Conservation (phyloP, 2,888 invertebrate species). For the Caenorhabditis sp. region DNA sequence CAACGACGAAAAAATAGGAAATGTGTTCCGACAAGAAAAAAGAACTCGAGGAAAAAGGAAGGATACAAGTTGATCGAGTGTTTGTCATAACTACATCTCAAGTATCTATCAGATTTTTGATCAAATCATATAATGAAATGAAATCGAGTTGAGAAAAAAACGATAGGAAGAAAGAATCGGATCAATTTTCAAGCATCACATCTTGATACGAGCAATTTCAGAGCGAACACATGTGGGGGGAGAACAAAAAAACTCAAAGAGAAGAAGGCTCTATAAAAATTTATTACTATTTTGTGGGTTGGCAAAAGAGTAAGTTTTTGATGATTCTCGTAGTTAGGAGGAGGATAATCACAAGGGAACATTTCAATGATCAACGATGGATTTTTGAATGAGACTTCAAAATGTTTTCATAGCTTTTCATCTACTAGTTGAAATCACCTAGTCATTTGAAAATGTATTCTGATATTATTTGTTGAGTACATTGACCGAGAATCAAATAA, state of each 20-base stretch:
- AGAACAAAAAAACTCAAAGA: slow-evolving; percentile 9
- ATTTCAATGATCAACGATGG: no score
- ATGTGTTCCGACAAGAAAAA: neutral
- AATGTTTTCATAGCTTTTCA: no score
- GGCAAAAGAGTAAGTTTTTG: no score
- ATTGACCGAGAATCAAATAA: no score
- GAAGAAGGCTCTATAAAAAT: neutral
- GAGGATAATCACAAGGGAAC: no score
- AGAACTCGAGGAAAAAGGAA: neutral
- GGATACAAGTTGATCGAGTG: neutral
- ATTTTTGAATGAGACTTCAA: no score
- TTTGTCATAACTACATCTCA: neutral
- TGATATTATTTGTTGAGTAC: no score
- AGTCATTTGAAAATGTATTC: no score
- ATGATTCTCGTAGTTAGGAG: no score
- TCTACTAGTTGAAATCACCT: no score
- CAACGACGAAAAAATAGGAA: neutral
- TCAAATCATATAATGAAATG: neutral
- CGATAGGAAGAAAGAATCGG: no score
- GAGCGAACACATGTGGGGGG: slow-evolving; percentile 8
- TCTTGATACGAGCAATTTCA: neutral
- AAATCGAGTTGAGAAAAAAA: neutral
- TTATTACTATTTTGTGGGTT: slow-evolving; percentile 5
- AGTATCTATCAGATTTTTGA: neutral
- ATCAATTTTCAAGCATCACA: neutral